Conservation (phyloP, 2,888 invertebrate species). For the Cephus spinipes region DNA sequence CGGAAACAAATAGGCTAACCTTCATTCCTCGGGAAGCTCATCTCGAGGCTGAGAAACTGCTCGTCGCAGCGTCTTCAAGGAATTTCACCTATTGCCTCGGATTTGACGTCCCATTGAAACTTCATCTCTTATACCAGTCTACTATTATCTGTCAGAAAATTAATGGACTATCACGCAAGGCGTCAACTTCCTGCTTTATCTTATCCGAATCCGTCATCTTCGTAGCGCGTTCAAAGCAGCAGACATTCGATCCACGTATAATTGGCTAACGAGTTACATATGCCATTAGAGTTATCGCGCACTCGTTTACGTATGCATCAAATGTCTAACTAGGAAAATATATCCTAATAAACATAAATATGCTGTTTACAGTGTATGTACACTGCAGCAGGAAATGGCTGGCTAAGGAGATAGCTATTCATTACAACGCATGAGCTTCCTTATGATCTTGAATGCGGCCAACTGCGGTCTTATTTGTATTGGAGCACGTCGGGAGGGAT, state of each 20-base stretch:
- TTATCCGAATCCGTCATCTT: not conserved
- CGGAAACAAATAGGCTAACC: constrained; percentile 14
- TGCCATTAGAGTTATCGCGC: not conserved
- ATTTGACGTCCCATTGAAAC: not conserved
- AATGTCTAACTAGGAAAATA: not conserved
- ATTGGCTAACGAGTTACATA: not conserved
- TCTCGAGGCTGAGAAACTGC: constrained; percentile 1
- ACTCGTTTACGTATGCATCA: not conserved
- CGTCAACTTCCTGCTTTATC: not conserved
- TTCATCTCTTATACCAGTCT: not conserved
- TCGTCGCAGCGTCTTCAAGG: not conserved
- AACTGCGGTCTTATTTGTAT: not conserved
- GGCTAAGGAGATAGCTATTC: not conserved
- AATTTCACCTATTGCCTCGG: not conserved
- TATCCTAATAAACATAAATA: not conserved
- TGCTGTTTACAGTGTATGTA: not conserved
- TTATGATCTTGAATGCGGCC: not conserved
- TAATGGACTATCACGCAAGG: not conserved
- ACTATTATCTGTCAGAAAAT: not conserved
- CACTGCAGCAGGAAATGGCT: not conserved
- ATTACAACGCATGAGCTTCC: not conserved
- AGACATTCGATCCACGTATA: not conserved
- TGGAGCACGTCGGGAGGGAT: not conserved
- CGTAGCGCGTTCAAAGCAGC: not conserved
- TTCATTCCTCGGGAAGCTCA: not conserved